phyloP scores from a whole-genome alignment of 1,140 invertebrate genomes.

The Bilobella aurantiaca region DNA sequence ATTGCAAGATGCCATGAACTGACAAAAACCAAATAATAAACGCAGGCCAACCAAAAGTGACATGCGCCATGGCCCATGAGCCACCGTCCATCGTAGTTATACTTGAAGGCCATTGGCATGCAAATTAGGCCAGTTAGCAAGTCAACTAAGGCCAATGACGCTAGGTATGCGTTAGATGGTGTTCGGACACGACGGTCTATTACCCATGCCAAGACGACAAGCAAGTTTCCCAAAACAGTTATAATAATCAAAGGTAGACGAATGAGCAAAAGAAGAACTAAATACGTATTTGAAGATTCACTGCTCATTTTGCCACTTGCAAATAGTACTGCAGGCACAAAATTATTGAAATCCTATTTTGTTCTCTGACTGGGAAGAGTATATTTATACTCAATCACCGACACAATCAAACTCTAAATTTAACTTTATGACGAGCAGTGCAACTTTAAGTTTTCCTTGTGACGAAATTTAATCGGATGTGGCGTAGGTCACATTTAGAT shows the following conservation, averaged over 20 bases:
- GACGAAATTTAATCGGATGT: too few relatives aligned
- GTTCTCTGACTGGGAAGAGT: too few relatives aligned
- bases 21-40: background rate
- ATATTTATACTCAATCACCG: too few relatives aligned
- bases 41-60: background rate
- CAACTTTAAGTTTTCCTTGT: too few relatives aligned
- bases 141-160: background rate
- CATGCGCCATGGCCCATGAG: background rate
- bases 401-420: too few relatives aligned
- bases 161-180: background rate
- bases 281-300: too few relatives aligned
- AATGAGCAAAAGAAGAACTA: background rate
- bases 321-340: too few relatives aligned
- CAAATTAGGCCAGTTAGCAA: background rate
- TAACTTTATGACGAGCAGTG: too few relatives aligned
- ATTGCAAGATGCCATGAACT: background rate
- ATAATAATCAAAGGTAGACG: background rate
- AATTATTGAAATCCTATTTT: too few relatives aligned
- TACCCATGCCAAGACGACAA: background rate
- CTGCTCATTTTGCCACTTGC: too few relatives aligned
- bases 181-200: background rate
- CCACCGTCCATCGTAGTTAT: background rate
- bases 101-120: background rate
- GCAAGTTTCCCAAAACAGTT: background rate
- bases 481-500: too few relatives aligned